Evolutionary conservation across 37 sponge, comb jelly and placozoan genomes (phyloP).

Genomic region (Spongia lamella): DNA sequence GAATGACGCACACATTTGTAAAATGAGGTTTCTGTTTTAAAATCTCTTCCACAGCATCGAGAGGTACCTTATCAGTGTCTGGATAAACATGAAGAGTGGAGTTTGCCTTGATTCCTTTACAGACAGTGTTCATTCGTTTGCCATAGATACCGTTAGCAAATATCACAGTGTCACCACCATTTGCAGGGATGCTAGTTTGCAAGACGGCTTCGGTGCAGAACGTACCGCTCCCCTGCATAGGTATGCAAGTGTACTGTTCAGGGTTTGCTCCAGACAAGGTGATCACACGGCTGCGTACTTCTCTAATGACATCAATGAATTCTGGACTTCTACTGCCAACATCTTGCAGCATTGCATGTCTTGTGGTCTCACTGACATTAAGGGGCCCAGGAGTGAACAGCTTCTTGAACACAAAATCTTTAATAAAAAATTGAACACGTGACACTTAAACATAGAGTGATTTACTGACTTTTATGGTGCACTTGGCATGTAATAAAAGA

Average conservation of each 20-base stretch:
- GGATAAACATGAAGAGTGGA: background rate
- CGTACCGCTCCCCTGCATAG: conserved; percentile 31
- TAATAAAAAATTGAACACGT: too few species aligned
- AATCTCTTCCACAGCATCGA: background rate
- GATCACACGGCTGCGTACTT: background rate
- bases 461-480: too few species aligned
- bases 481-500: too few species aligned
- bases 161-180: background rate
- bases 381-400: conserved; percentile 37
- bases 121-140: background rate
- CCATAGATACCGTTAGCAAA: conserved; percentile 21
- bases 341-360: conserved; percentile 18
- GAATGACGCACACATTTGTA: background rate
- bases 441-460: too few species aligned
- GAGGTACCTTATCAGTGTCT: background rate
- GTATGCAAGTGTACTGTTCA: conserved; percentile 12
- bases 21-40: background rate
- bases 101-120: background rate
- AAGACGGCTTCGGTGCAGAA: conserved; percentile 5
- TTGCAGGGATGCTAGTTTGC: conserved; percentile 9
- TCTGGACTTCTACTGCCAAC: conserved; percentile 8
- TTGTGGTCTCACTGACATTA: conserved; percentile 1
- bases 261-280: background rate
- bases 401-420: conserved; percentile 1
- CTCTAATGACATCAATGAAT: background rate